These are phyloP conservation scores for Pocota personata DNA, from an alignment of 2,888 invertebrate genomes.

Conservation along the genomic window DNA sequence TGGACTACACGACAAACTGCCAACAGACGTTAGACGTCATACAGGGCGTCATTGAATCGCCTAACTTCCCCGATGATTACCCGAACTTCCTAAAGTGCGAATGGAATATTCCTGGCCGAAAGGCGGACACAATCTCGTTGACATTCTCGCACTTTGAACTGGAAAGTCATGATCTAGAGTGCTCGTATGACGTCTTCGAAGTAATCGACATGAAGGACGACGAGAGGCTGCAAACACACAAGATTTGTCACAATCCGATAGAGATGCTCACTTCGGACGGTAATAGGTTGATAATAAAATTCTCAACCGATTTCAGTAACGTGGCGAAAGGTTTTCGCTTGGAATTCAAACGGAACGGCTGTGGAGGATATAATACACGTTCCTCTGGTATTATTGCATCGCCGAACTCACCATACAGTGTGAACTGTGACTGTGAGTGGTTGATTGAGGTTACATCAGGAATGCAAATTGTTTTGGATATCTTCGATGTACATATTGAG, in stretches of 20 bases:
- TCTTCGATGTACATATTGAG: slow-evolving; percentile 87
- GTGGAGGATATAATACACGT: slow-evolving; percentile 87
- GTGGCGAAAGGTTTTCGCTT: slow-evolving; percentile 89
- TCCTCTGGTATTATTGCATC: slow-evolving; percentile 84
- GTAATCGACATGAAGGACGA: slow-evolving; percentile 82
- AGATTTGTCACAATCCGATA: slow-evolving; percentile 75
- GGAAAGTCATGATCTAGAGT: slow-evolving; percentile 82
- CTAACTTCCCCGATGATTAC: slow-evolving; percentile 91
- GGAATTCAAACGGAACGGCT: slow-evolving; percentile 91
- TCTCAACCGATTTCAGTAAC: slow-evolving; percentile 85
- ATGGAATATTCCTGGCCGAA: slow-evolving; percentile 89
- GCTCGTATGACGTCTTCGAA: slow-evolving; percentile 86
- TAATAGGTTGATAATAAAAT: slow-evolving; percentile 84
- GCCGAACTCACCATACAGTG: slow-evolving; percentile 87
- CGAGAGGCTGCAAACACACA: slow-evolving; percentile 79
- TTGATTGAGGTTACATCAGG: slow-evolving; percentile 87
- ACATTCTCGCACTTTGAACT: slow-evolving; percentile 92
- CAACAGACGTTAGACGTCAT: slow-evolving; percentile 71
- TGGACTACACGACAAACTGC: slow-evolving; percentile 79
- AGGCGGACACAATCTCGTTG: slow-evolving; percentile 90
- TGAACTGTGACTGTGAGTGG: slow-evolving; percentile 89
- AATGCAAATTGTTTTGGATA: slow-evolving; percentile 86
- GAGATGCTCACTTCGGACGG: slow-evolving; percentile 76
- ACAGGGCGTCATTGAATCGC: slow-evolving; percentile 93
- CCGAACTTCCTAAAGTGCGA: slow-evolving; percentile 87